Percentiles rank a stretch among this genome's conserved stretches.
Conservation (phyloP, 2,113 vertebrate genomes). For the Collichthys lucidus region DNA sequence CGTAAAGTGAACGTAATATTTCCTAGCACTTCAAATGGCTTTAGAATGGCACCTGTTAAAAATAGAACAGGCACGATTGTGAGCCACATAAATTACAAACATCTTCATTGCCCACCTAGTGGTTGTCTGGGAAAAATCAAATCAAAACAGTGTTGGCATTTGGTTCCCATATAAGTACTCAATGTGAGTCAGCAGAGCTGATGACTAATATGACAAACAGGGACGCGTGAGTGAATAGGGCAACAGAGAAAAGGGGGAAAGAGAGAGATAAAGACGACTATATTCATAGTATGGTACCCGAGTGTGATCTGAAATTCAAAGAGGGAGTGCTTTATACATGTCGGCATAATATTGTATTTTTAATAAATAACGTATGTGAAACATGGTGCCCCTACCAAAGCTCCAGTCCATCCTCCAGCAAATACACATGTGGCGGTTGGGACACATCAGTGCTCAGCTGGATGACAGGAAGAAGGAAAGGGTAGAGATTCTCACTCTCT, state of each 20-base stretch:
- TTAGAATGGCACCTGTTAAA: constrained; percentile 18
- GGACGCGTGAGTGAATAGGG: background rate
- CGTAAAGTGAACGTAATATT: constrained; percentile 4
- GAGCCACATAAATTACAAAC: constrained; percentile 10
- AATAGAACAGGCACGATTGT: constrained; percentile 13
- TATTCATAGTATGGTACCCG: background rate
- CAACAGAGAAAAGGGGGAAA: background rate
- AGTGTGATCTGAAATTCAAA: constrained; percentile 2
- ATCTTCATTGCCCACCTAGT: background rate
- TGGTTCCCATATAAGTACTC: background rate
- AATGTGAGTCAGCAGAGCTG: constrained; percentile 6
- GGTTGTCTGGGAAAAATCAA: constrained; percentile 5
- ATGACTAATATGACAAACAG: constrained; percentile 20
- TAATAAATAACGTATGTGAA: constrained; percentile 4
- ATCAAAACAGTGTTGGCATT: constrained; percentile 32
- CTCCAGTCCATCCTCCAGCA: constrained; percentile 97
- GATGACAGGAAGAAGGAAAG: constrained; percentile 97
- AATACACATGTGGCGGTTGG: constrained; percentile 97
- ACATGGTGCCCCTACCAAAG: constrained; percentile 88
- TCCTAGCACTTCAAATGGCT: background rate
- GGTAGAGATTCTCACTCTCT: constrained; percentile 96
- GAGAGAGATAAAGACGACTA: background rate
- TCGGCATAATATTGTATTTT: background rate
- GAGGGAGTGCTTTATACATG: constrained; percentile 29
- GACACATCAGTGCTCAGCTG: constrained; percentile 98